phyloP scores from a whole-genome alignment of 2,113 vertebrate genomes.

The Lonchura striata region DNA sequence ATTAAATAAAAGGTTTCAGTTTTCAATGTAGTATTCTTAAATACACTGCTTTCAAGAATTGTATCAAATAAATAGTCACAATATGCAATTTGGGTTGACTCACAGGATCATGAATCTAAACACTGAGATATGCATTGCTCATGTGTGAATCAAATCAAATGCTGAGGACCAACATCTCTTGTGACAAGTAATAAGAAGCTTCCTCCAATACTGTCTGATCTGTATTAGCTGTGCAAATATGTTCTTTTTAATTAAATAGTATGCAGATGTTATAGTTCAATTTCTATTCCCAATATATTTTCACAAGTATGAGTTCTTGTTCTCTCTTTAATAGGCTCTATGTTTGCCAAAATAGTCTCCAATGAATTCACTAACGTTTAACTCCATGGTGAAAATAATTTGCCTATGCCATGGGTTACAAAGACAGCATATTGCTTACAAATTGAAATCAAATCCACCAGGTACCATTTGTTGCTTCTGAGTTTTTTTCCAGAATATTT shows the following conservation, averaged over 20 bases:
- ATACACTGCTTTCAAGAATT: not conserved
- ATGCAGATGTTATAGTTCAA: not conserved
- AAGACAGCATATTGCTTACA: not conserved
- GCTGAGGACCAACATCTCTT: not conserved
- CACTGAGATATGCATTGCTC: not conserved
- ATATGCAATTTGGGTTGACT: not conserved
- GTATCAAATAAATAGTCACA: not conserved
- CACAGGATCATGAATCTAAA: not conserved
- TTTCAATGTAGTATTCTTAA: not conserved
- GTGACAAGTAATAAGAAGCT: not conserved
- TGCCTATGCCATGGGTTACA: accelerated
- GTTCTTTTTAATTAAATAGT: not conserved
- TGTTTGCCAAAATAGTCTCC: not conserved
- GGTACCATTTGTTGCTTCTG: not conserved
- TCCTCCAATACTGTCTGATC: not conserved
- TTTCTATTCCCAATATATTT: not conserved
- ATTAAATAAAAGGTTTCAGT: constrained; percentile 22
- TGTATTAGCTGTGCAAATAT: not conserved
- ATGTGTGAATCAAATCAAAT: not conserved
- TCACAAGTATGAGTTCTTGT: not conserved
- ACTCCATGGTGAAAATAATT: not conserved
- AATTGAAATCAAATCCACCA: not conserved
- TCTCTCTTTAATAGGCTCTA: not conserved
- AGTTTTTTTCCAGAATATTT: not conserved
- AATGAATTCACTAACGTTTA: not conserved